Percentiles rank a stretch among this genome's conserved stretches.
These are phyloP conservation scores for Synodontis membranacea DNA, from an alignment of 2,113 vertebrate genomes.

Conservation along the genomic window DNA sequence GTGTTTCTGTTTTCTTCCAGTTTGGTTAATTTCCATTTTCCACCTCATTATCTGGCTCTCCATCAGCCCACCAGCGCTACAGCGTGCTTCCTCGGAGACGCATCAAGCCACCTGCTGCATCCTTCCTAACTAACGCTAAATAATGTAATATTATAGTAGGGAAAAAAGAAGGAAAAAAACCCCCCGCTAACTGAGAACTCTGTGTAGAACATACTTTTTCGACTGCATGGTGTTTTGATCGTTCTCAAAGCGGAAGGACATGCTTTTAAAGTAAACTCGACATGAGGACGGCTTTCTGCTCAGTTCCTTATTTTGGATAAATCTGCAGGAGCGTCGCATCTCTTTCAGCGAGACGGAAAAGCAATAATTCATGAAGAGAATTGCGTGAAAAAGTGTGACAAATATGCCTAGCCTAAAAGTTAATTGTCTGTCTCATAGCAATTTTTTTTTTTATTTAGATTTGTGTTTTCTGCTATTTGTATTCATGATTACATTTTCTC, in stretches of 20 bases:
- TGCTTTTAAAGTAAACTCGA: background rate
- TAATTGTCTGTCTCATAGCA: background rate
- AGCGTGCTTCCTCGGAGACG: background rate
- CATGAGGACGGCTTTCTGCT: background rate
- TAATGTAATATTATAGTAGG: background rate
- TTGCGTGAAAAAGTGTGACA: background rate
- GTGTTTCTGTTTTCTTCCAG: background rate
- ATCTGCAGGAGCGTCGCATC: background rate
- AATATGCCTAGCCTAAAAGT: background rate
- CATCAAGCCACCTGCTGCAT: background rate
- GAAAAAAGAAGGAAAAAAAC: too few species aligned
- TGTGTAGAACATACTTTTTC: background rate
- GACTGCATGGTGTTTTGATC: background rate
- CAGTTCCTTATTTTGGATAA: background rate
- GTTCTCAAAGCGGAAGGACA: background rate
- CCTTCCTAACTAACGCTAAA: background rate
- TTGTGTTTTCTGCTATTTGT: background rate
- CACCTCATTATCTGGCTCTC: background rate
- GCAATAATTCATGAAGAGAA: background rate
- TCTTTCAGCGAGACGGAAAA: background rate
- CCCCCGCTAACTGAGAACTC: background rate
- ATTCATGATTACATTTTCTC: too few species aligned
- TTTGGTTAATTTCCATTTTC: background rate
- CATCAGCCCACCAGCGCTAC: background rate
- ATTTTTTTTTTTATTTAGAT: background rate